Evolutionary conservation across 2,888 invertebrate species (phyloP), one percentile per base, ranked within the genome.

Genomic region (Loripinus fragilis): DNA sequence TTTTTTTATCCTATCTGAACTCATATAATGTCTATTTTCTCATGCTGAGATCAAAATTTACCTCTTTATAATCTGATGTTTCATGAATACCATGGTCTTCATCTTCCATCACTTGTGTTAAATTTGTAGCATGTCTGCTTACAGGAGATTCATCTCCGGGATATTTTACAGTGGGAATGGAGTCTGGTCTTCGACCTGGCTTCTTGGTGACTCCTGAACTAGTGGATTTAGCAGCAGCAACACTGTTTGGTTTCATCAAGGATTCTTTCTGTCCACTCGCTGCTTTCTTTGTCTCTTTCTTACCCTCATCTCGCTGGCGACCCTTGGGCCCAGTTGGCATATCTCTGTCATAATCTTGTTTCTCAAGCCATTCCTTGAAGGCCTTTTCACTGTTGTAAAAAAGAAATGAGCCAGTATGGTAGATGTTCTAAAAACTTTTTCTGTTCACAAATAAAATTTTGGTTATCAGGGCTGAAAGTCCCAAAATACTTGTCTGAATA

Each of bases 331-430:
- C 83, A 42, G 81, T 81, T n/a, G 80, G 80, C 71, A 76, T 74
- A 30, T 83, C 78, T 45, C 78, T 76, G 30, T 81, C 75, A 70
- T 71, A 83, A 76, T 77, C 75, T 67, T 80, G 74, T 79, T 85
- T 83, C 52, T 83, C 70, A 20, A 91, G 78, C 92, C 91, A 92
- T 23, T 91, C 85, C 42, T 90, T 86, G 76, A 90, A 92, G 8
- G 91, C 91, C 33, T 90, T 81, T 48, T 91, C 89, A n/a, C 91
- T 92, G 52, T 17, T 15, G 17, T n/a, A n/a, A n/a, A n/a, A n/a
- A n/a, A n/a, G n/a, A n/a, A n/a, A n/a, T n/a, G n/a, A n/a, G n/a
- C n/a, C n/a, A n/a, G n/a, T n/a, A n/a, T n/a, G n/a, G n/a, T n/a
- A n/a, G n/a, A n/a, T n/a, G n/a, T n/a, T n/a, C n/a, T n/a, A n/a